Evolutionary conservation across 2,797 vertebrate species (phyloP), one percentile per base, ranked within the genome.

Genomic region (Phrynocephalus vlangalii): DNA sequence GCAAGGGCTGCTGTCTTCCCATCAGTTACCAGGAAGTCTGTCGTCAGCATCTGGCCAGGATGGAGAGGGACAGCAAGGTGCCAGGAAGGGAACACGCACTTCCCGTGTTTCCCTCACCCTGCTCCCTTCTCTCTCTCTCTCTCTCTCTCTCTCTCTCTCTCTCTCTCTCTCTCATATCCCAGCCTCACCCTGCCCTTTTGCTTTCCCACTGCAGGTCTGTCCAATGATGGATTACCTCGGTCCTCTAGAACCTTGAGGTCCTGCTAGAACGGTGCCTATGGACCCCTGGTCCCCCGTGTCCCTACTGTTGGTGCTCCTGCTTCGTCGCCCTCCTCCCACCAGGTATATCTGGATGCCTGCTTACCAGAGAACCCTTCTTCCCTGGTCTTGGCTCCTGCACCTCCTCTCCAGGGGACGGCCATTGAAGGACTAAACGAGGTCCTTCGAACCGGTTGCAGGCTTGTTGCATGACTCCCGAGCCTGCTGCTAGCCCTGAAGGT

Each of bases 1-100:
- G 87, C 83, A 81, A 60, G 67, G 1, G 60, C 78, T 28, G 83
- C 78, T 22, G 78, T 68, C 87, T 88, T 85, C 66, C 66, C 79
- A 80, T 79, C 2, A 24, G 81, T 77, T 76, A 82, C 85, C 88
- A 89, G 88, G 84, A 86, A 83, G 84, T 86, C 84, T 81, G 76
- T 78, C 13, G 79, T 82, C 88, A 89, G 84, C 85, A 83, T 86
- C 88, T 86, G 80, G 84, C 84, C 79, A 78, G 79, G 84, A 89
- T 86, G 87, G 60, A 67, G 91, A 90, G 93, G 92, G 88, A 91
- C 92, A 91, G 92, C 93, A 92, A 91, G 91, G 89, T 82, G 86
- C 89, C 92, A 67, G 91, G 89, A 91, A 91, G 83, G 83, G 91
- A 89, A 90, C 84, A 68, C 83, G 70, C 78, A 88, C 71, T 85